Base-by-base conservation (phyloP, 2,113 vertebrate genomes). In the Pygoscelis adeliae region DNA sequence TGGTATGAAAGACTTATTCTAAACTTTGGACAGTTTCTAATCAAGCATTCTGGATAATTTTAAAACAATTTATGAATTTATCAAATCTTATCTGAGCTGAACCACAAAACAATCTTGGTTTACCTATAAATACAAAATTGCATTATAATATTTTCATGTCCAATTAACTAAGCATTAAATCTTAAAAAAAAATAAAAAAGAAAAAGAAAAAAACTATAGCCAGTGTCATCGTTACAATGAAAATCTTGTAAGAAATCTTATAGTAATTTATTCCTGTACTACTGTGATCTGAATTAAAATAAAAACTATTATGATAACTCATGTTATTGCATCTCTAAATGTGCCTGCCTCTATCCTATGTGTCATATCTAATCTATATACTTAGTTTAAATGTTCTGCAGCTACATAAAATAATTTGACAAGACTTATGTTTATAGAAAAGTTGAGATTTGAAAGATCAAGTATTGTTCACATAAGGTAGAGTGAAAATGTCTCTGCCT, bases 401-500 rank as follows among this genome's bases (percentile, higher is more conserved):
- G 17, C 73, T 90, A 40, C 89, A 63, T 63, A 78, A 91, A 90
- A 76, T 88, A 95, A 83, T 95, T 93, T 81, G 63, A 81, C 78
- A 88, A 44, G 87, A 40, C 46, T 89, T 79, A 0, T 94, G 73
- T 83, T 96, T 96, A 88, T 77, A 72, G 78, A 89, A 95, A 83
- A 96, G 81, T 67, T 86, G 58, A 70, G 62, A 95, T 93, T 93
- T 91, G 55, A 94, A 92, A 93, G 86, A 94, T 90, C 83, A 81
- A 87, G 56, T 76, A 94, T 95, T 97, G 92, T 93, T 94, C 87
- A 62, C 78, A 69, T 82, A 83, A 93, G 76, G 71, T 50, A 46
- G 92, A 93, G 55, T 89, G 84, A 97, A 96, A 97, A 87, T 91
- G 71, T 89, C 92, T 95, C 81, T 95, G 90, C 87, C 95, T 97